Percentiles rank a stretch among this genome's conserved stretches.
Evolutionary conservation across 1,140 invertebrate species (phyloP).

Genomic region (Leguminivora glycinivorella): DNA sequence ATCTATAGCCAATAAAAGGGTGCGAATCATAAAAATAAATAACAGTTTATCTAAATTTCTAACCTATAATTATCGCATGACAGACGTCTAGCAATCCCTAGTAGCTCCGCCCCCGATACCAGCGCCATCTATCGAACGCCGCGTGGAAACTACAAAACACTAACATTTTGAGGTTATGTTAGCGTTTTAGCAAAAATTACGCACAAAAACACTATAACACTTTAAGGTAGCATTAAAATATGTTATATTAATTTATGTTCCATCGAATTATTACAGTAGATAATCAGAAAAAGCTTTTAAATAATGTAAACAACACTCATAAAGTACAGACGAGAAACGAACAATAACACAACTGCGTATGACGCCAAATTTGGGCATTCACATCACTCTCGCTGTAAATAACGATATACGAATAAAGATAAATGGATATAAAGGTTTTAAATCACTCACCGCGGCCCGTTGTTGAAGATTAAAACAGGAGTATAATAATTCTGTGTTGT

Average conservation of each 20-base stretch:
- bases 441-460: constrained; percentile 45
- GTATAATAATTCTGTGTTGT: constrained; percentile 42
- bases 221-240: not conserved
- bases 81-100: constrained; percentile 42
- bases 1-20: constrained; percentile 19
- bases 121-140: constrained; percentile 55
- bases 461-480: constrained; percentile 38
- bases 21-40: constrained; percentile 36
- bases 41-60: constrained; percentile 47
- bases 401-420: constrained; percentile 29
- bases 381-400: constrained; percentile 18
- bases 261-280: not conserved
- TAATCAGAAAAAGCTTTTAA: constrained; percentile 33
- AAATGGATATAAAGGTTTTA: constrained; percentile 14
- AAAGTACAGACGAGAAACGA: constrained; percentile 53
- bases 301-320: constrained; percentile 30
- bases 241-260: not conserved
- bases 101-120: constrained; percentile 48
- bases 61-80: constrained; percentile 48
- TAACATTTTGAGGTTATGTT: constrained; percentile 56
- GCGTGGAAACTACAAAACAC: constrained; percentile 31
- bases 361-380: not conserved
- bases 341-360: constrained; percentile 37
- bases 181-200: not conserved
- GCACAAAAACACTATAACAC: not conserved